Conservation (phyloP, 2,797 vertebrate genomes). For the Pelodytes ibericus region DNA sequence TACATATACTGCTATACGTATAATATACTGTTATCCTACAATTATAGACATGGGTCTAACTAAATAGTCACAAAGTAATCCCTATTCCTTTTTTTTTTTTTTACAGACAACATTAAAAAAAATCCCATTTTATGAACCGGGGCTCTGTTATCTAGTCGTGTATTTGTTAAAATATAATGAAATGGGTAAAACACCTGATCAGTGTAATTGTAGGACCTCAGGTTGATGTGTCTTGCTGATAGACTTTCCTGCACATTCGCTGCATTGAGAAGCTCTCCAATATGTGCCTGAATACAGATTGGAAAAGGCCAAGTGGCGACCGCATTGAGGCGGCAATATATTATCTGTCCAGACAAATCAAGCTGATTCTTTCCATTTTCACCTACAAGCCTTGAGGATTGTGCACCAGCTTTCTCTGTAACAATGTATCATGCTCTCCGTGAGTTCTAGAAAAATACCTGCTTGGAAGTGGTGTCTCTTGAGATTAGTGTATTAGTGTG, state of each 20-base stretch:
- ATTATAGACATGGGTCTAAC: too few relatives aligned
- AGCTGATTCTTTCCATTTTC: not conserved
- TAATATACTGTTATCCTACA: too few relatives aligned
- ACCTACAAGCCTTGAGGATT: not conserved
- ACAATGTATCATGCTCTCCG: not conserved
- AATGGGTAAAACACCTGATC: not conserved
- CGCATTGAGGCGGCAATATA: not conserved
- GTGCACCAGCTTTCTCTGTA: not conserved
- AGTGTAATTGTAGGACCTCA: constrained; percentile 4
- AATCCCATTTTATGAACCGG: too few relatives aligned
- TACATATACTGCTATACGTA: too few relatives aligned
- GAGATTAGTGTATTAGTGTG: constrained; percentile 8
- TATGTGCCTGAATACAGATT: not conserved
- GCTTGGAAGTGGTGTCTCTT: not conserved
- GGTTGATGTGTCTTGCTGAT: constrained; percentile 4
- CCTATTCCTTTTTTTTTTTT: too few relatives aligned
- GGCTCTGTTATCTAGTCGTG: too few relatives aligned
- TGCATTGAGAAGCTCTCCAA: not conserved
- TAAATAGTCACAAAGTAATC: too few relatives aligned
- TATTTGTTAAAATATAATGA: too few relatives aligned
- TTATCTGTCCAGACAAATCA: constrained; percentile 17
- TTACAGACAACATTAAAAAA: too few relatives aligned
- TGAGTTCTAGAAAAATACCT: not conserved
- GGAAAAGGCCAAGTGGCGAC: constrained; percentile 23
- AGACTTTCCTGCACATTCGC: not conserved